A percentile compares a stretch with the other conserved stretches of the same genome.
Evolutionary conservation across 2,888 invertebrate species (phyloP).

Genomic region (Ferrisia virgata): DNA sequence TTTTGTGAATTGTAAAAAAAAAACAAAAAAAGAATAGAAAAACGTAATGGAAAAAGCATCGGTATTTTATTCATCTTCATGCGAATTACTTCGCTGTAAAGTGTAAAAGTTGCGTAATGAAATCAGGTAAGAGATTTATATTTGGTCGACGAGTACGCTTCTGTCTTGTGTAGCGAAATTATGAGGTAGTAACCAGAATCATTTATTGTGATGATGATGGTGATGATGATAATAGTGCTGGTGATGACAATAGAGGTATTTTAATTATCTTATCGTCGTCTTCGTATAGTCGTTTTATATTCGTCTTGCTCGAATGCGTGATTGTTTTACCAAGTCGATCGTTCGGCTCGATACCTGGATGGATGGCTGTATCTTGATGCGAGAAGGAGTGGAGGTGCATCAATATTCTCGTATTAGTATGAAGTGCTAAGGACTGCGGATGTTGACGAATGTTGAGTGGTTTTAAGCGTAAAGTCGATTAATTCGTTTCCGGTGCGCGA

Average conservation of each 20-base stretch:
- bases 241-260: neutral
- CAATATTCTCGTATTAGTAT: neutral
- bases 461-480: neutral
- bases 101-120: neutral
- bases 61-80: neutral
- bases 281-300: neutral
- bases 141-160: neutral
- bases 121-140: neutral
- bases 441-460: neutral
- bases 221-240: neutral
- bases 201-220: neutral
- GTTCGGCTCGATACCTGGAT: neutral
- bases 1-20: neutral
- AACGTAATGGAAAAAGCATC: neutral
- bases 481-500: neutral
- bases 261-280: neutral
- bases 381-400: neutral
- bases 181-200: neutral
- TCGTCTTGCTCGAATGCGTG: neutral
- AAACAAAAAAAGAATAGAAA: neutral
- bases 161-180: neutral
- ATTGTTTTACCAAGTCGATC: neutral
- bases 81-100: neutral
- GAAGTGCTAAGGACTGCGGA: neutral
- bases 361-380: neutral